Conservation (phyloP, 2,888 invertebrate genomes). For the Dynastes maya region DNA sequence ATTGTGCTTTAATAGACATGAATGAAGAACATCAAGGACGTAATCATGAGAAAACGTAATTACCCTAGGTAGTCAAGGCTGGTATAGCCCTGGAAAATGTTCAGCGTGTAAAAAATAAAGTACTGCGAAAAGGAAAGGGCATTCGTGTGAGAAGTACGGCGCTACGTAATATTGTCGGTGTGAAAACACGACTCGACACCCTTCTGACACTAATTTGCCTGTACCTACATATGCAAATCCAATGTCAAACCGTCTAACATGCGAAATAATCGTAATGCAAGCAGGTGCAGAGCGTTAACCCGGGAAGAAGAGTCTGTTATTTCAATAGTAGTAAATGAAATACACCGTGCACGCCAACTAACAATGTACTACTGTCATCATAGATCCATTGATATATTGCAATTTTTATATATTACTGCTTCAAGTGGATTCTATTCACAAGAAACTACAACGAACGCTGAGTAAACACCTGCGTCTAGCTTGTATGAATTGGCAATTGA, state of each 20-base stretch:
- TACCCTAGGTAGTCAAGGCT: conserved; percentile 10
- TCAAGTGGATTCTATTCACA: too few species aligned
- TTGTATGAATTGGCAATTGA: too few species aligned
- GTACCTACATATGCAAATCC: not conserved
- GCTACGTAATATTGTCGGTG: not conserved
- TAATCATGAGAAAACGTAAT: conserved; percentile 44
- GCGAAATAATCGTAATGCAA: conserved; percentile 13
- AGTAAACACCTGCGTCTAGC: too few species aligned
- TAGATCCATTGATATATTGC: not conserved
- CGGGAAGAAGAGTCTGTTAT: not conserved
- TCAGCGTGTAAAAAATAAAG: conserved; percentile 13
- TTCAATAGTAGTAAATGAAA: not conserved
- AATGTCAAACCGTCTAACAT: conserved; percentile 4
- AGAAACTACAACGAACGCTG: too few species aligned
- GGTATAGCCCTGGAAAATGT: not conserved
- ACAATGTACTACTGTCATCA: not conserved
- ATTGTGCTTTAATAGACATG: conserved; percentile 44
- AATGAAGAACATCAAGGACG: conserved; percentile 36
- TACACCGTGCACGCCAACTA: not conserved
- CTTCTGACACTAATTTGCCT: not conserved
- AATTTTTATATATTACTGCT: too few species aligned
- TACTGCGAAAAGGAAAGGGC: not conserved
- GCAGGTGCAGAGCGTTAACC: not conserved
- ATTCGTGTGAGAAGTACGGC: not conserved
- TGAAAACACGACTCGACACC: conserved; percentile 19